Conservation (phyloP, 1,140 invertebrate species). For the Uloborus diversus region DNA sequence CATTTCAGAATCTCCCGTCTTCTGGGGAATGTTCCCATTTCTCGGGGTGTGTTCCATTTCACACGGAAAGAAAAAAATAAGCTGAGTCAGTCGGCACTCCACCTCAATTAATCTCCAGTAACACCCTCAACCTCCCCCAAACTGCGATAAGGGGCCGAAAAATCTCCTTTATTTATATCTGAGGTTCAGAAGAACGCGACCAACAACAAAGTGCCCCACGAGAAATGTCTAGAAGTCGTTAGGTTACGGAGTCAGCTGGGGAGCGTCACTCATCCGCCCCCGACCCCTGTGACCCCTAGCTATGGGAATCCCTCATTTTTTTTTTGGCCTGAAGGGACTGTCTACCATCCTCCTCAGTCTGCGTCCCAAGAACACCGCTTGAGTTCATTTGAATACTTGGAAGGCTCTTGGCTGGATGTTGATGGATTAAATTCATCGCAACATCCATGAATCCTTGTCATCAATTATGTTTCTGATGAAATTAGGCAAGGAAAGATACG, state of each 20-base stretch:
- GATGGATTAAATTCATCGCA: not conserved
- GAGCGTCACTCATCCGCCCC: constrained; percentile 42
- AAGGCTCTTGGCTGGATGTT: not conserved
- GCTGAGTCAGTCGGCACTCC: no score
- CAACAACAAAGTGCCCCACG: not conserved
- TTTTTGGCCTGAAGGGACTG: no score
- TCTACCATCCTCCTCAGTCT: no score
- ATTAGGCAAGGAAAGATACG: no score
- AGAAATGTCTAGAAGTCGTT: not conserved
- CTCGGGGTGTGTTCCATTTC: no score
- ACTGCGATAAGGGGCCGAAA: not conserved
- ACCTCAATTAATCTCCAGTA: not conserved
- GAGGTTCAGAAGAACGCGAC: not conserved
- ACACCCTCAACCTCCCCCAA: not conserved
- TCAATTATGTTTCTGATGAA: no score
- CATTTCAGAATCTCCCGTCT: no score
- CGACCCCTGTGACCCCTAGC: constrained; percentile 5
- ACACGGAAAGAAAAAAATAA: no score
- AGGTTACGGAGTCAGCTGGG: constrained; percentile 20
- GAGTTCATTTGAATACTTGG: not conserved
- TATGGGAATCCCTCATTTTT: constrained; percentile 5
- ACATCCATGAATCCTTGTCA: no score
- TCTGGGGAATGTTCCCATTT: no score
- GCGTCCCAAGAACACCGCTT: no score
- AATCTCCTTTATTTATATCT: constrained; percentile 43